Conservation (phyloP, 2,888 invertebrate species). For the Lathronympha strigana region DNA sequence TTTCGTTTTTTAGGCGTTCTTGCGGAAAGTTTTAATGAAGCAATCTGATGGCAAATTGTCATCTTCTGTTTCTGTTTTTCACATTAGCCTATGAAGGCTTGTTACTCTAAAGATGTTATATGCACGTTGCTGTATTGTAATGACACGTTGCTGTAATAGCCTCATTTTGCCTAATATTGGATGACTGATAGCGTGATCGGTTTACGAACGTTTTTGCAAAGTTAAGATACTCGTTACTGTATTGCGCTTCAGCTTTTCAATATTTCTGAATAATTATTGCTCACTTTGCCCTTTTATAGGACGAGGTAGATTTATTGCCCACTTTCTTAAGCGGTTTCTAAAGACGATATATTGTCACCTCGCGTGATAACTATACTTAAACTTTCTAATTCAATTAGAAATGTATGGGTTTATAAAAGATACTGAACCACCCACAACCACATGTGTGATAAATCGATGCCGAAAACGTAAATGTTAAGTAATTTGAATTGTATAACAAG, state of each 20-base stretch:
- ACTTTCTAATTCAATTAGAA: constrained; percentile 38
- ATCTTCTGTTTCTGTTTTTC: no score
- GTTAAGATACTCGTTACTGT: constrained; percentile 5
- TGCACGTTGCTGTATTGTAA: no score
- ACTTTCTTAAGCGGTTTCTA: constrained; percentile 33
- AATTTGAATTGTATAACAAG: neutral
- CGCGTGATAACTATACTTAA: constrained; percentile 22
- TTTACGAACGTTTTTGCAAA: neutral
- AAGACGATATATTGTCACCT: constrained; percentile 34
- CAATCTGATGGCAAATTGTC: no score
- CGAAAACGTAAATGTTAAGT: neutral
- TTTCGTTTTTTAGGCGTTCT: no score
- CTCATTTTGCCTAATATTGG: no score
- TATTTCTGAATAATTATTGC: constrained; percentile 26
- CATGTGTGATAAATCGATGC: neutral
- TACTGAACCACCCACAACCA: neutral
- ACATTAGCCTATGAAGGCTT: no score
- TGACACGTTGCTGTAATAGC: no score
- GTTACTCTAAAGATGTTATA: no score
- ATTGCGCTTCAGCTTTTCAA: constrained; percentile 9
- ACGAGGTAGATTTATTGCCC: constrained; percentile 28
- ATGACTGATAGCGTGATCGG: no score
- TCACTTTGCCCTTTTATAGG: constrained; percentile 35
- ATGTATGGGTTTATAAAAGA: constrained; percentile 20
- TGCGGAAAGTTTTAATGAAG: no score